Percentiles rank a stretch among this genome's conserved stretches.
Conservation (phyloP, 2,888 invertebrate genomes). For the Cryptocheilus praepositus region DNA sequence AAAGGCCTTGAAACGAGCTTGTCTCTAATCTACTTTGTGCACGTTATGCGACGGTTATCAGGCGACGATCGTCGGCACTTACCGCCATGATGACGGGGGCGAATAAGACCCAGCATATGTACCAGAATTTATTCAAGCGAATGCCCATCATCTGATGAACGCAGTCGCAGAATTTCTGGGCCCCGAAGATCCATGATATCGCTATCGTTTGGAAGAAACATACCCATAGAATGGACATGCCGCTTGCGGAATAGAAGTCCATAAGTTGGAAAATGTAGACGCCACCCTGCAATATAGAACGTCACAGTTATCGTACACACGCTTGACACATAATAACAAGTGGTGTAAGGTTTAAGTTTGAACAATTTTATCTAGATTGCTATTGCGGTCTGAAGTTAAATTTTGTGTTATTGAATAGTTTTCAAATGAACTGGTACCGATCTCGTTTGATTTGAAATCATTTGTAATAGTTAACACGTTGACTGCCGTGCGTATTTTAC, state of each 20-base stretch:
- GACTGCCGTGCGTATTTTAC: too few relatives aligned
- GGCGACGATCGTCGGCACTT: conserved; percentile 59
- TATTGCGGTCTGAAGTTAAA: too few relatives aligned
- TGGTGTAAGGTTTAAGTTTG: too few relatives aligned
- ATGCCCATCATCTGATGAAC: conserved; percentile 81
- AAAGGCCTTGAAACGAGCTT: too few relatives aligned
- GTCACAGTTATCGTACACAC: background rate
- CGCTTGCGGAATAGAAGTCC: conserved; percentile 79
- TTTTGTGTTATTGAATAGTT: too few relatives aligned
- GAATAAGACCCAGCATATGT: conserved; percentile 79
- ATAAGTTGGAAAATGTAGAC: conserved; percentile 75
- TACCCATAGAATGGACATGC: conserved; percentile 79
- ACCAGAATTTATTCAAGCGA: conserved; percentile 77
- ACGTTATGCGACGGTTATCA: background rate
- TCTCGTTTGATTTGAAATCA: too few relatives aligned
- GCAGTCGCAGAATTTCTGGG: conserved; percentile 78
- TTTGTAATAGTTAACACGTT: too few relatives aligned
- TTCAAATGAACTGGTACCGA: too few relatives aligned
- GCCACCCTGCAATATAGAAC: conserved; percentile 69
- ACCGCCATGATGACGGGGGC: conserved; percentile 80
- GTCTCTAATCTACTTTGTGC: too few relatives aligned
- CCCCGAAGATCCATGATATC: conserved; percentile 79
- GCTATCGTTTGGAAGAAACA: conserved; percentile 80
- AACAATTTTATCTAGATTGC: too few relatives aligned
- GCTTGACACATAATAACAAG: too few relatives aligned